Evolutionary conservation across 1,140 invertebrate species (phyloP), one percentile per base, ranked within the genome.

Genomic region (Fopius arisanus): DNA sequence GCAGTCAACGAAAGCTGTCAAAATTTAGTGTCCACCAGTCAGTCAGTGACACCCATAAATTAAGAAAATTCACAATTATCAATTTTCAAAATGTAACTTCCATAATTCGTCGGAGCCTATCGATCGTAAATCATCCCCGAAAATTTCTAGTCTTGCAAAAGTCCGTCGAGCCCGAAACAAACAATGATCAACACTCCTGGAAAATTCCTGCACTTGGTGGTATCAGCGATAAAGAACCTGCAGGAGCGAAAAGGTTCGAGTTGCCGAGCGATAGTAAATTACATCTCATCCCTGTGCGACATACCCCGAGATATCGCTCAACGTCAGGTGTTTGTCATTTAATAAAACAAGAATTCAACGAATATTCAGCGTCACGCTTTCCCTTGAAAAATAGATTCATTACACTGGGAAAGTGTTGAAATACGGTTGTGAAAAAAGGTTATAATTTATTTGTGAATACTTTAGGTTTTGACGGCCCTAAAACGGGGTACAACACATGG

Each of bases 171-270:
- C 2, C 16, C 16, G 6, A 28, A 33, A 26, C 6, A 70, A 73
- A 78, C 62, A 48, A 81, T 80, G 78, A 69, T 73, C 19, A 76
- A 59, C 9, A 43, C 63, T 12, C 37, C 77, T 14, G 23, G 67
- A 2, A 79, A 75, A 40, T 68, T 74, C 5, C 67, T 82, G 5
- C 29, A 28, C 16, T 67, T 80, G 31, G 73, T 81, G 7, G 54
- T 83, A 3, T 62, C 78, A 3, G 78, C 81, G 1, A 82, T 83
- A 6, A 82, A 77, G 37, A 79, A 80, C n/a, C 70, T 83, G 29
- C 70, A 77, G 1, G 73, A 82, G 31, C 10, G 65, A 12, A 78
- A 73, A 65, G 82, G 82, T 3, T 81, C 79, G 3, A 82, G 77
- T 2, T 76, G 78, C 2, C 59, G 33, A 10, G 81, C 82, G 41